Base-by-base conservation (phyloP, 2,113 vertebrate genomes). In the Toxotes jaculatrix region DNA sequence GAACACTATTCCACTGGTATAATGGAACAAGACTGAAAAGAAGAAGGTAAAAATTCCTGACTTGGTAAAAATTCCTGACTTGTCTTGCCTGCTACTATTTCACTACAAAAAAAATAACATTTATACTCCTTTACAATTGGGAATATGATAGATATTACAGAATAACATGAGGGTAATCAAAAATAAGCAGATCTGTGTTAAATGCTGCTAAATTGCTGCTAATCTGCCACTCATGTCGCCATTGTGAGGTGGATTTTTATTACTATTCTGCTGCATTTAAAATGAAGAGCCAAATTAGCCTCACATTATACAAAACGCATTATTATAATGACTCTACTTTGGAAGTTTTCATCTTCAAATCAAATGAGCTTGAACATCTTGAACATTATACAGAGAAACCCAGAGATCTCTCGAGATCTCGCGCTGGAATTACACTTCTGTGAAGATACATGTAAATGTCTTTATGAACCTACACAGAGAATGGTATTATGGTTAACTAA, bases 221-320 rank as follows among this genome's bases (percentile, higher is more conserved):
- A 74, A 74, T 47, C 69, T 71, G 36, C 36, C 19, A 38, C 51
- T 59, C 7, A 12, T 40, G 40, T 64, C 47, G 43, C 19, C 16
- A 31, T 8, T n/a, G 21, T 61, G 23, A 70, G 16, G 38, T 8
- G 42, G 61, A 34, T 27, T 60, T 49, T 14, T 57, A 23, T 74
- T 10, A 0, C 13, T 34, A 60, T 79, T n/a, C 34, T 11, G 23
- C 13, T 27, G 49, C 23, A 65, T 61, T 38, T 32, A 62, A 72
- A 56, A 49, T 64, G 7, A 42, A 17, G n/a, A 17, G 2, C 21
- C 23, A 7, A 36, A 34, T 51, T 2, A 14, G n/a, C 4, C 17
- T 32, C 27, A 69, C 7, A 32, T 42, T 9, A 51, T 43, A 31
- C 4, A n/a, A 69, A 47, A 40, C 14, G 5, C 4, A 32, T n/a